phyloP scores from a whole-genome alignment of 2,888 invertebrate species.

The Rotaria socialis region DNA sequence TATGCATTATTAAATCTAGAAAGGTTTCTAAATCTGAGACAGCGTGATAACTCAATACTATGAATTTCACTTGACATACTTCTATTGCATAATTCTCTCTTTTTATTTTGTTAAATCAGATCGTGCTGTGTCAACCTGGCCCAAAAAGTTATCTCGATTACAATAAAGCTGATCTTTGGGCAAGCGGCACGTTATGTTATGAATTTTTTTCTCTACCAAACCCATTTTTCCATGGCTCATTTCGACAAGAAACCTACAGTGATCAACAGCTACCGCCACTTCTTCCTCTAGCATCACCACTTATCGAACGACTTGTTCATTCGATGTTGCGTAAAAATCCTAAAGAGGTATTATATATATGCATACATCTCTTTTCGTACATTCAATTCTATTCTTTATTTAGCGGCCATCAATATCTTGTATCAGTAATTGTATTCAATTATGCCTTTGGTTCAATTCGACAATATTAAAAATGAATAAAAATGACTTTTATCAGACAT shows the following conservation, averaged over 20 bases:
- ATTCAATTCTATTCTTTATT: not conserved
- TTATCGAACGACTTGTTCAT: not conserved
- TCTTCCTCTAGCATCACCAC: not conserved
- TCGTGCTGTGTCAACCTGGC: conserved; percentile 67
- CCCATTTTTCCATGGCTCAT: conserved; percentile 65
- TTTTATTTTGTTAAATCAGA: conserved; percentile 52
- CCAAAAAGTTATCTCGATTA: conserved; percentile 71
- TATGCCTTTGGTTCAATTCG: conserved; percentile 2
- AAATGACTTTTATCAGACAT: conserved; percentile 21
- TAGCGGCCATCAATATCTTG: not conserved
- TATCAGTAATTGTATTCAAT: conserved; percentile 11
- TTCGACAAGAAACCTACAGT: not conserved
- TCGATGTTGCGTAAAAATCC: not conserved
- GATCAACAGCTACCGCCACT: conserved; percentile 11
- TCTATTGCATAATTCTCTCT: no score
- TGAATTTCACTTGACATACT: no score
- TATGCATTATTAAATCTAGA: no score
- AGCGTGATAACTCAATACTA: no score
- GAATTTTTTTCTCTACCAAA: conserved; percentile 74
- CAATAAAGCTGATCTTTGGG: conserved; percentile 77
- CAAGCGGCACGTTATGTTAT: conserved; percentile 76
- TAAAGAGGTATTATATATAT: not conserved
- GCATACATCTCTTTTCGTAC: not conserved
- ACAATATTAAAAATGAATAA: not conserved
- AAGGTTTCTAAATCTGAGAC: no score